Base-by-base conservation (phyloP, 2,113 vertebrate species). In the Thryonomys swinderianus region DNA sequence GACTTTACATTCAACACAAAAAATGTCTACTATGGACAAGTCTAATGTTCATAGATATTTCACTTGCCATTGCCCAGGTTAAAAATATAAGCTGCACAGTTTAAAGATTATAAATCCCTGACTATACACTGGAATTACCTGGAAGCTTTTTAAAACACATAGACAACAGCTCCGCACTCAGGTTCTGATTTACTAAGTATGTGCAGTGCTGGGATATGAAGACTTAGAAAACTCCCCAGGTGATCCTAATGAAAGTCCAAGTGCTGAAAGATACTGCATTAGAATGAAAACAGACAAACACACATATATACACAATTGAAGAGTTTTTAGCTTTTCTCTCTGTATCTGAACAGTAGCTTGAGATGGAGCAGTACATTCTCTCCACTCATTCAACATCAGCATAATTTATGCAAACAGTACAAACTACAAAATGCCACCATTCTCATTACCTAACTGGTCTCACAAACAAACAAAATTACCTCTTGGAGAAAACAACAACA, bases 1-100 rank as follows among this genome's bases (percentile, higher is more conserved):
- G 37, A 67, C 78, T 80, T 95, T 95, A 79, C 8, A 80, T 85
- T 94, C 40, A 94, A 84, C 48, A 57, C 37, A 67, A 80, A 74
- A 9, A 74, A 5, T 7, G 69, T 30, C 32, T 80, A 89, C 21
- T 66, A 23, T 73, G 18, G 17, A 80, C 67, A 89, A 80, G 20
- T 76, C 42, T 90, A 88, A 93, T 45, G 1, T 88, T 88, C 57
- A 91, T 85, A 87, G 45, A 10, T 74, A 7, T 89, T 86, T 87
- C 4, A 93, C 3, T 83, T 94, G 32, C 37, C 59, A 89, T 83
- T 81, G 20, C 14, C 20, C 48, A 82, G 62, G 42, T 88, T 90
- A 76, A 95, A 94, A 84, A 40, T 81, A 45, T 81, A 67, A 88
- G 34, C 76, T 17, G 30, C 5, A 37, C 13, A 20, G 7, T 55